These are phyloP conservation scores for Philonicus albiceps DNA, from an alignment of 2,888 invertebrate genomes.

Conservation along the genomic window DNA sequence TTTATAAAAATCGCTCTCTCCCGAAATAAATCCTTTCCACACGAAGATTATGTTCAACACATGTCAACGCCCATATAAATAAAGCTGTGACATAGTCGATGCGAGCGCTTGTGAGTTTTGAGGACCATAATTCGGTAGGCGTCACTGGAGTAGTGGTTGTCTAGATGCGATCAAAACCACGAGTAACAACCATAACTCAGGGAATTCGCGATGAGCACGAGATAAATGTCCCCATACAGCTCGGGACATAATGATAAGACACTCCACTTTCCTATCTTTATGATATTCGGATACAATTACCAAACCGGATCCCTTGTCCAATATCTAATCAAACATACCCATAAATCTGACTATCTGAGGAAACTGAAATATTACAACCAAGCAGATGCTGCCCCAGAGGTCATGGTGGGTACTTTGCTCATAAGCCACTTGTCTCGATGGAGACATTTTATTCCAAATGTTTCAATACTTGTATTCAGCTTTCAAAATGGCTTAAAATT, in stretches of 20 bases:
- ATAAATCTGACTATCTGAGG: not conserved
- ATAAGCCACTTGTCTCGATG: not conserved
- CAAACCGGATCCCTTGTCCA: not conserved
- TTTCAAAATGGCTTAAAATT: too few relatives aligned
- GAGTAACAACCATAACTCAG: not conserved
- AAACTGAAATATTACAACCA: not conserved
- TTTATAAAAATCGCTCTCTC: not conserved
- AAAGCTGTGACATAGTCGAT: not conserved
- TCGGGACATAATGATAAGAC: not conserved
- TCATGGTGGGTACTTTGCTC: not conserved
- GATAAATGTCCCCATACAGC: not conserved
- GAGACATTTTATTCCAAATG: not conserved
- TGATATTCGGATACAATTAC: not conserved
- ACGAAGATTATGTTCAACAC: not conserved
- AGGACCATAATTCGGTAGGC: not conserved
- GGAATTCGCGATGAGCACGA: not conserved
- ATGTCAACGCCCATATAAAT: slow-evolving; percentile 12
- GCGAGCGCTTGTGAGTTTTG: not conserved
- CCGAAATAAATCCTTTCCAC: not conserved
- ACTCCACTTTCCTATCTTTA: not conserved
- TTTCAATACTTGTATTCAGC: too few relatives aligned
- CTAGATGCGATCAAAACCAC: not conserved
- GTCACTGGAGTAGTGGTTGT: not conserved
- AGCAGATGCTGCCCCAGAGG: not conserved
- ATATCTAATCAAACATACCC: not conserved